Base-by-base conservation (phyloP, 2,113 vertebrate species). In the Australoheros scitulus region DNA sequence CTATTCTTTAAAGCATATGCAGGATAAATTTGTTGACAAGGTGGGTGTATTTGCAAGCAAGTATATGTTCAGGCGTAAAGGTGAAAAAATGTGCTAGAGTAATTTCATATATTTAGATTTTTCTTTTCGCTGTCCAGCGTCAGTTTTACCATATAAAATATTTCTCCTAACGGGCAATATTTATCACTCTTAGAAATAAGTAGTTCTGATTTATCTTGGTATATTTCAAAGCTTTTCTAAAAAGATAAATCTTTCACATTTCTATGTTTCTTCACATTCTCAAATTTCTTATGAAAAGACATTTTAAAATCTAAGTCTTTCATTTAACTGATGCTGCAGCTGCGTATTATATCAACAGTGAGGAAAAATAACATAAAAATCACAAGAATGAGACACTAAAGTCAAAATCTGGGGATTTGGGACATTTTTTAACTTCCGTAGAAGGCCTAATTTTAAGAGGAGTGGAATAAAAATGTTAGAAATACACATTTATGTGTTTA, bases 1-100 rank as follows among this genome's bases (percentile, higher is more conserved):
- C 55, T 57, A 64, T 75, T 55, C 65, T 82, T 76, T 43, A 84
- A 79, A 81, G 77, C 76, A 80, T 85, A 70, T 70, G 80, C 79
- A 75, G 70, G 79, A 81, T 18, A 59, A 81, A 77, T 76, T 64
- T 83, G 76, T 65, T 81, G 43, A 84, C 76, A 81, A 11, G 68
- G 87, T 80, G 80, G 75, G 77, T 80, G 83, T 75, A 63, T 76
- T 75, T 82, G 36, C 32, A 79, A 56, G 36, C 61, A 61, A 56
- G 65, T 74, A 43, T 38, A 61, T 79, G 55, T 78, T 82, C 29
- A 64, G 57, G 76, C 79, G 78, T n/a, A 32, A 17, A 70, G 32
- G 15, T 82, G 43, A 41, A 72, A 65, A 52, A 81, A 17, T 47
- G 55, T 14, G 52, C 72, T 34, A 60, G 24, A 61, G 61, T 61